Evolutionary conservation across 2,797 vertebrate species (phyloP).

Genomic region (Botia kubotai): DNA sequence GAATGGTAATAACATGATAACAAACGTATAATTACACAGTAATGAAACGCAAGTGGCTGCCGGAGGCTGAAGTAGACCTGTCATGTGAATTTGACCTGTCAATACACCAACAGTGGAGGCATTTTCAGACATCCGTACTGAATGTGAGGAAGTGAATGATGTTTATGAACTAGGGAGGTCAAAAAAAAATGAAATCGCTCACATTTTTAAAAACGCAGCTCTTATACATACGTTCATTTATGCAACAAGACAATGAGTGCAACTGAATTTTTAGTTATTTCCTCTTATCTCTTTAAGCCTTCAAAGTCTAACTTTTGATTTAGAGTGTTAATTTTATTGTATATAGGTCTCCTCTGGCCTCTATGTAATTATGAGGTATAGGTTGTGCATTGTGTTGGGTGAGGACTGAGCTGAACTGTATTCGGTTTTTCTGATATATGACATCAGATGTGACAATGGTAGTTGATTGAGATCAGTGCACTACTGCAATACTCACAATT

Average conservation of each 20-base stretch:
- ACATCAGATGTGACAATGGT: background rate
- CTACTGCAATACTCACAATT: background rate
- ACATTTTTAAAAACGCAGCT: background rate
- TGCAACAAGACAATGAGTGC: background rate
- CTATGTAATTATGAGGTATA: background rate
- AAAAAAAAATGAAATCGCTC: background rate
- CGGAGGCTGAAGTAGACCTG: conserved; percentile 10
- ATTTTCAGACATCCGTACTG: conserved; percentile 9
- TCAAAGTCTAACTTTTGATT: background rate
- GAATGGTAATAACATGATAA: conserved; percentile 42
- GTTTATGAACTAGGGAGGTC: background rate
- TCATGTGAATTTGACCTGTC: conserved; percentile 25
- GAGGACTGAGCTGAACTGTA: background rate
- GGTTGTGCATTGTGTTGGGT: background rate
- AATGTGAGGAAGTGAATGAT: background rate
- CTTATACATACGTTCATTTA: conserved; percentile 12
- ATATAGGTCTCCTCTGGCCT: background rate
- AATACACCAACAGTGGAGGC: background rate
- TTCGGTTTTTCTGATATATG: background rate
- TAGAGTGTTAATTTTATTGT: background rate
- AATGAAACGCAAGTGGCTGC: conserved; percentile 10
- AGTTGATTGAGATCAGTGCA: background rate
- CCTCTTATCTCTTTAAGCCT: background rate
- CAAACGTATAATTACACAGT: conserved; percentile 27
- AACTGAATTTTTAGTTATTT: background rate